These are phyloP conservation scores for Drosophila seclusa DNA, from an alignment of 2,888 invertebrate species.

Conservation along the genomic window DNA sequence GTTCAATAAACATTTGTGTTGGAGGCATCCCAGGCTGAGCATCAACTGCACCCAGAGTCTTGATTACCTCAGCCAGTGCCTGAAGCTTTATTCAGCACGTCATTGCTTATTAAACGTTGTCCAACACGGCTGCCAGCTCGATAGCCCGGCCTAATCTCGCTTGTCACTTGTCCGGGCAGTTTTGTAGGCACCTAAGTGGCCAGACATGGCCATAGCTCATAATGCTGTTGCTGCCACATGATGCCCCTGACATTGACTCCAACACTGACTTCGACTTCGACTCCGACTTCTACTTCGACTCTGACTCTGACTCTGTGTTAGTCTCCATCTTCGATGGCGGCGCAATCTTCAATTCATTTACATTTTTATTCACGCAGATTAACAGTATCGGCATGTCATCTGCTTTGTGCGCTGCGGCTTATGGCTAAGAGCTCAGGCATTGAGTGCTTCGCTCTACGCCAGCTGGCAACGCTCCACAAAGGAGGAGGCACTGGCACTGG, in stretches of 20 bases:
- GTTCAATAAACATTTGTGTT: slow-evolving; percentile 60
- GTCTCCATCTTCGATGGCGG: slow-evolving; percentile 52
- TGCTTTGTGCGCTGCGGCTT: slow-evolving; percentile 71
- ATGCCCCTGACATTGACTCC: slow-evolving; percentile 43
- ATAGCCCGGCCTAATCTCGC: slow-evolving; percentile 61
- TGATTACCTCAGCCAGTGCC: slow-evolving; percentile 4
- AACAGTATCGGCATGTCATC: slow-evolving; percentile 83
- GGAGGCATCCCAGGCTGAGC: slow-evolving; percentile 29
- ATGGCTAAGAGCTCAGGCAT: slow-evolving; percentile 71
- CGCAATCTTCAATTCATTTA: slow-evolving; percentile 82
- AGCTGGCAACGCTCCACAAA: slow-evolving; percentile 49
- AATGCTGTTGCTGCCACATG: slow-evolving; percentile 52
- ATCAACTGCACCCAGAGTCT: slow-evolving; percentile 24
- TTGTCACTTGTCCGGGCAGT: slow-evolving; percentile 67
- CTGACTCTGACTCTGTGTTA: slow-evolving; percentile 5
- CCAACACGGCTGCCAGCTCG: slow-evolving; percentile 27
- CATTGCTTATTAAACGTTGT: slow-evolving; percentile 72
- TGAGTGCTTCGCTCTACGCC: slow-evolving; percentile 49
- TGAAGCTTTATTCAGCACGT: slow-evolving; percentile 62
- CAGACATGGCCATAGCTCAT: slow-evolving; percentile 67
- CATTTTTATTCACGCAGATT: slow-evolving; percentile 84
- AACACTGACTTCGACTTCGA: not conserved
- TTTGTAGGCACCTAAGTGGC: slow-evolving; percentile 64
- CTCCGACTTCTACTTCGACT: slow-evolving; percentile 9
- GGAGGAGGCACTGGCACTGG: slow-evolving; percentile 4